Evolutionary conservation across 2,113 vertebrate genomes (phyloP).

Genomic region (human (Homo sapiens)): GRCh38 chr11:13302001-13302500

Average conservation of each 20-base stretch:
- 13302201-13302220: background rate
- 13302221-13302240: background rate
- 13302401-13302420: background rate
- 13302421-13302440: constrained; percentile 36
- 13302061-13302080: background rate
- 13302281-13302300: too few relatives aligned
- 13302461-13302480: constrained; percentile 59
- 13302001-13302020: background rate
- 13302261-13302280: background rate
- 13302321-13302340: rapidly evolving
- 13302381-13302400: background rate
- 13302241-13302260: background rate
- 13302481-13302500: constrained; percentile 51
- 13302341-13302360: background rate
- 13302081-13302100: background rate
- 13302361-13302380: background rate
- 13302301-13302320: background rate
- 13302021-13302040: background rate
- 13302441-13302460: background rate
- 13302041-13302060: background rate
- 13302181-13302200: background rate
- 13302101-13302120: background rate
- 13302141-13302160: background rate
- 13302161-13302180: background rate
- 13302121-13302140: background rate